These are phyloP conservation scores for Mus minutoides DNA, from an alignment of 2,797 vertebrate species.

Conservation along the genomic window DNA sequence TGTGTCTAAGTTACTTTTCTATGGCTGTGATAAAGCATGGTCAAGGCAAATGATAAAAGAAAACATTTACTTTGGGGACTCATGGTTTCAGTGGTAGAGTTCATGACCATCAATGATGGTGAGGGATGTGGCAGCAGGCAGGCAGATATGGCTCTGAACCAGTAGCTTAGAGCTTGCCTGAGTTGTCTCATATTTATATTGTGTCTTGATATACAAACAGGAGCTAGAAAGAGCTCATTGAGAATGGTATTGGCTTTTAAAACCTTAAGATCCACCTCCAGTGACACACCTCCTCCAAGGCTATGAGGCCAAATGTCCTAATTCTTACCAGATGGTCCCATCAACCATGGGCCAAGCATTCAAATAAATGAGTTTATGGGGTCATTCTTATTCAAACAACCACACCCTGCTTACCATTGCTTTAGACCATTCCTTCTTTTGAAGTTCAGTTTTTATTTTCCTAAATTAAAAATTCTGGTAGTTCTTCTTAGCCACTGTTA, in stretches of 20 bases:
- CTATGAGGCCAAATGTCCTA: not conserved
- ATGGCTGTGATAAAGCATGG: not conserved
- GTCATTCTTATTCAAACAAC: not conserved
- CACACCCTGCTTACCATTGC: not conserved
- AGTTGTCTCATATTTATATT: not conserved
- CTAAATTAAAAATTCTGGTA: not conserved
- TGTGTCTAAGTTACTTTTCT: not conserved
- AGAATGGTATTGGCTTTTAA: not conserved
- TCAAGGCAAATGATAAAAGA: not conserved
- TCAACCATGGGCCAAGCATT: no score
- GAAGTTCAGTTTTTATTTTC: slow-evolving; percentile 13
- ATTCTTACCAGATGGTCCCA: not conserved
- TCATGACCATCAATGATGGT: not conserved
- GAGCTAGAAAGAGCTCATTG: not conserved
- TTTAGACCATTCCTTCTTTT: not conserved
- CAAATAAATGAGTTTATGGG: not conserved
- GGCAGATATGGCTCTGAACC: not conserved
- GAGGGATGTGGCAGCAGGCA: not conserved
- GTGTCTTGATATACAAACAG: not conserved
- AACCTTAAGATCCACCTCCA: not conserved
- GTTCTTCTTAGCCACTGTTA: not conserved
- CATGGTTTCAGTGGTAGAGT: not conserved
- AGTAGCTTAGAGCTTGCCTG: not conserved
- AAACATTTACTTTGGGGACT: not conserved
- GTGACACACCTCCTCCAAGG: not conserved